These are phyloP conservation scores for Oriolus oriolus DNA, from an alignment of 2,113 vertebrate species.

Conservation along the genomic window DNA sequence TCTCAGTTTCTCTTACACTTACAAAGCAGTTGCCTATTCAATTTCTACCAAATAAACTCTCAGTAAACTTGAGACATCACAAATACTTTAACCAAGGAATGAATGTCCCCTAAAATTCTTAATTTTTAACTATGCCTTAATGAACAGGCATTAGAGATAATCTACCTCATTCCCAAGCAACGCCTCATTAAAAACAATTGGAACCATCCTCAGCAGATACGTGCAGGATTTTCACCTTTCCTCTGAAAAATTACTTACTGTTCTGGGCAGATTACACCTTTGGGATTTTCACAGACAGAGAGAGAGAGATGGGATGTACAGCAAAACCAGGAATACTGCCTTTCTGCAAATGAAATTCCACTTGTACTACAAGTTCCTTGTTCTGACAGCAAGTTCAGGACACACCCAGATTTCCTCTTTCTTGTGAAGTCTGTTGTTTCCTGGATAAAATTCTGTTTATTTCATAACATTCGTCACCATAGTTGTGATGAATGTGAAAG, in stretches of 20 bases:
- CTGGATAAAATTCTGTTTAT: neutral
- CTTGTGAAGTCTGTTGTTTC: neutral
- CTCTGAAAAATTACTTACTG: neutral
- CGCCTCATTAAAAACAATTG: neutral
- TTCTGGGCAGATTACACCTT: accelerated
- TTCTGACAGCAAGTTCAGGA: neutral
- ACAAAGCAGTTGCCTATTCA: neutral
- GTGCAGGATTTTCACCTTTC: neutral
- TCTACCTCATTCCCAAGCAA: neutral
- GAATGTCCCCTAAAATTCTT: neutral
- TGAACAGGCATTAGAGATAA: neutral
- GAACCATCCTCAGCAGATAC: accelerated
- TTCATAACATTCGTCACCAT: accelerated
- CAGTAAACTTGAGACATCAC: neutral
- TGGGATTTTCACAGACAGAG: neutral
- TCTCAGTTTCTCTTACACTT: neutral
- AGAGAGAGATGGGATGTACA: neutral
- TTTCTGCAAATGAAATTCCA: neutral
- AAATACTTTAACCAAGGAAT: neutral
- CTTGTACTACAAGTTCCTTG: accelerated
- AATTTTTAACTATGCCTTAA: neutral
- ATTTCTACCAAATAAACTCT: neutral
- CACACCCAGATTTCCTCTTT: accelerated
- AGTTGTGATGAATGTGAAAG: neutral
- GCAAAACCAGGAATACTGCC: neutral